These are phyloP conservation scores for Alcis repandata DNA, from an alignment of 2,888 invertebrate genomes.

Conservation along the genomic window DNA sequence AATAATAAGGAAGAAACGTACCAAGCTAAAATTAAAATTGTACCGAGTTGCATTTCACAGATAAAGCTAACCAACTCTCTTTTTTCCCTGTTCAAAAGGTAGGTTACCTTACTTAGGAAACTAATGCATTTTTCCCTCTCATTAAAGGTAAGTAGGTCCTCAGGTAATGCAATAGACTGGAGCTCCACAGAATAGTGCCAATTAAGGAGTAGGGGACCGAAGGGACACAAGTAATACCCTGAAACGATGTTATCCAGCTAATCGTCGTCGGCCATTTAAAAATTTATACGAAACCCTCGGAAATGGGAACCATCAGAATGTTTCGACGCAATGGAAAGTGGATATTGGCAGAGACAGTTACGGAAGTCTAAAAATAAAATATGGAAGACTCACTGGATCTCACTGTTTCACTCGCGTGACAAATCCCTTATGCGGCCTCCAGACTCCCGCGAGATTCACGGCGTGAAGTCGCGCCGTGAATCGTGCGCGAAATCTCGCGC, in stretches of 20 bases:
- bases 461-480: too few relatives aligned
- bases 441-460: too few relatives aligned
- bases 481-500: too few relatives aligned
- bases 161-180: constrained; percentile 4
- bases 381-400: too few relatives aligned
- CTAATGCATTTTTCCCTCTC: background rate
- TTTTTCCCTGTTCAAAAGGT: background rate
- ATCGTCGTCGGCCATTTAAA: constrained; percentile 47
- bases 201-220: constrained; percentile 15
- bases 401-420: too few relatives aligned
- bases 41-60: too few relatives aligned
- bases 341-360: constrained; percentile 1
- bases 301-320: constrained; percentile 21
- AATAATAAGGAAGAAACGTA: too few relatives aligned
- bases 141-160: background rate
- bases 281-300: constrained; percentile 42
- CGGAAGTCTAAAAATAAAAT: background rate
- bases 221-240: constrained; percentile 25
- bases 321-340: constrained; percentile 1
- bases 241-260: constrained; percentile 42
- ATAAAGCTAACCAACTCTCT: background rate
- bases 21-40: too few relatives aligned
- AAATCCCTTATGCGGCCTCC: too few relatives aligned
- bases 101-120: too few relatives aligned
- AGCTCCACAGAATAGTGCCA: constrained; percentile 12